Base-by-base conservation (phyloP, 2,888 invertebrate genomes). In the Agrilus biguttatus region DNA sequence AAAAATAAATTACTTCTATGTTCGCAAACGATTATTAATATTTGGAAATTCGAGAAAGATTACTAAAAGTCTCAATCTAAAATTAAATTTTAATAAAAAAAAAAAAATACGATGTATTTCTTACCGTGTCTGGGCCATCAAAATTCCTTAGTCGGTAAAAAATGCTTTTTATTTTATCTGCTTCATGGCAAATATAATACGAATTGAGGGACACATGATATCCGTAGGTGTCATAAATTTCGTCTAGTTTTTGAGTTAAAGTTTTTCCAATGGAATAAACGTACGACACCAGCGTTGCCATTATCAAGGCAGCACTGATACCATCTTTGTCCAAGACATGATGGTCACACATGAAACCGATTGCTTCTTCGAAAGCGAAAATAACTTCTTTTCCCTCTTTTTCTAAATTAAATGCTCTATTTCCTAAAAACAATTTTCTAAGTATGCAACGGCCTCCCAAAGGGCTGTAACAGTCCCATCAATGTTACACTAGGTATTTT, bases 301-400 rank as follows among this genome's bases (percentile, higher is more conserved):
- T 67, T 41, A 82, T 76, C 13, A 82, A 81, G 0, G 89, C 90
- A 0, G 96, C 95, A 33, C 84, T 84, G 2, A 99, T 76, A 0
- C 98, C 98, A 67, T 99, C 98, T 62, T 98, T 98, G 62, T 98
- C 98, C 4, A 93, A 71, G 5, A 96, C 91, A 5, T 70, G 69
- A 3, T 78, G 73, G n/a, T 85, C 83, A 59, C 88, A 87, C 96
- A 98, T 96, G 61, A 88, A 97, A 0, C 96, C 98, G 59, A 99
- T 96, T 1, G 97, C 96, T 68, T 99, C 98, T 62, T 99, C 98
- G 66, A 87, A 99, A 1, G 95, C 93, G 66, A 96, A 92, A 41
- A 98, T 63, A 0, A 95, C 86, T 8, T 70, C 66, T 55, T 88
- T 86, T 23, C 80, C 84, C 43, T 80, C 66, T 44, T 75, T 68